Percentiles rank a stretch among this genome's conserved stretches.
phyloP scores from a whole-genome alignment of 2,888 invertebrate species.

The Escarpia spicata region DNA sequence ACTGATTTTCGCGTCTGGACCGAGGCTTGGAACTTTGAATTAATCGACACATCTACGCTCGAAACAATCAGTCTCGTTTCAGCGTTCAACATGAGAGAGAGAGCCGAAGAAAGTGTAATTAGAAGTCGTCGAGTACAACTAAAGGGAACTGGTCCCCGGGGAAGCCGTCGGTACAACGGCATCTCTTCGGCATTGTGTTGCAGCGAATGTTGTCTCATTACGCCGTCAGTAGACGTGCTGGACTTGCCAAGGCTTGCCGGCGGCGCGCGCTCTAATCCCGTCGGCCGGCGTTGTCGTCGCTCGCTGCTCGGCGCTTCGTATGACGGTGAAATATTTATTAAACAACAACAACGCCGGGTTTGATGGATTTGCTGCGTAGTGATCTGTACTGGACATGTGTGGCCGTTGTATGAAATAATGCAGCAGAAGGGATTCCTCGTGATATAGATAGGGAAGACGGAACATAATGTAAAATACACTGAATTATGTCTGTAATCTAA shows the following conservation, averaged over 20 bases:
- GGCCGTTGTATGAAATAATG: neutral
- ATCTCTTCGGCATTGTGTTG: neutral
- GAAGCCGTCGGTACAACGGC: neutral
- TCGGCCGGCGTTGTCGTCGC: neutral
- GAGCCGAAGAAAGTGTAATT: neutral
- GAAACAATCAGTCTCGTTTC: neutral
- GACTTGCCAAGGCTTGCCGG: no score
- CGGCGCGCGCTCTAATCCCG: no score
- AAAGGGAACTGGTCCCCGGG: neutral
- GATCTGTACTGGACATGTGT: neutral
- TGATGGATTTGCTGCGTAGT: neutral
- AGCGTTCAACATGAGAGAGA: neutral
- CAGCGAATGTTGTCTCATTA: neutral
- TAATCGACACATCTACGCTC: neutral
- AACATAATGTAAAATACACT: no score
- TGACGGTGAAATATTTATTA: slow-evolving; percentile 16
- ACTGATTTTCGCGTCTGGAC: neutral
- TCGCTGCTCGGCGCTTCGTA: neutral
- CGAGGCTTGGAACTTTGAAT: neutral
- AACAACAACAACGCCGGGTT: neutral
- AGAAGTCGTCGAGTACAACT: neutral
- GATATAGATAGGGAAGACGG: neutral
- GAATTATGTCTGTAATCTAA: no score
- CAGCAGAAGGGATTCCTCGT: neutral
- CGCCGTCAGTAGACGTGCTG: neutral